Conservation (phyloP, 2,113 vertebrate genomes). For the Tympanuchus pallidicinctus region DNA sequence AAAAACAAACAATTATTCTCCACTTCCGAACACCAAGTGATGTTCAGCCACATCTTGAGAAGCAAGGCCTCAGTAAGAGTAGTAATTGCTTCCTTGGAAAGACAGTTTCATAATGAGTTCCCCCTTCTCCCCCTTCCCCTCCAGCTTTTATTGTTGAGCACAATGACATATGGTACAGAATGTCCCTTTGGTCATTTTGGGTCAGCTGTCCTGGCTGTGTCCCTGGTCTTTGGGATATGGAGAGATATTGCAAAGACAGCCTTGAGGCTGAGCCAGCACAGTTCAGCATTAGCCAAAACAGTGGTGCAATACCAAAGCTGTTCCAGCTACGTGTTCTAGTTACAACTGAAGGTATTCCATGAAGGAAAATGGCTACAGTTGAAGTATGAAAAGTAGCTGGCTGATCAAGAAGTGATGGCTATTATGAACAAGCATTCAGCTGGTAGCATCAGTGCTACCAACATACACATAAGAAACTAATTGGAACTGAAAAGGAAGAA, state of each 20-base stretch:
- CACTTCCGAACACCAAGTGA: neutral
- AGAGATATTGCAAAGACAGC: neutral
- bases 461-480: neutral
- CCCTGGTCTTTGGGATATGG: neutral
- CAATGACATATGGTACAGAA: neutral
- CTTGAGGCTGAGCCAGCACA: neutral
- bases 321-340: neutral
- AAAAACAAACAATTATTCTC: neutral
- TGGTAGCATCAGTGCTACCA: neutral
- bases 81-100: neutral
- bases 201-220: neutral
- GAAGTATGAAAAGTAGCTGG: neutral
- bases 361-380: neutral
- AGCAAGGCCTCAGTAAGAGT: neutral
- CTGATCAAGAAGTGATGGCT: neutral
- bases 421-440: neutral
- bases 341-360: neutral
- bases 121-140: neutral
- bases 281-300: neutral
- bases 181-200: neutral
- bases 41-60: neutral
- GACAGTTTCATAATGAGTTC: neutral
- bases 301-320: neutral
- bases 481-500: neutral
- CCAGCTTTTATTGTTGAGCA: neutral